These are phyloP conservation scores for Pseudochaenichthys georgianus DNA, from an alignment of 2,797 vertebrate species.

Conservation along the genomic window DNA sequence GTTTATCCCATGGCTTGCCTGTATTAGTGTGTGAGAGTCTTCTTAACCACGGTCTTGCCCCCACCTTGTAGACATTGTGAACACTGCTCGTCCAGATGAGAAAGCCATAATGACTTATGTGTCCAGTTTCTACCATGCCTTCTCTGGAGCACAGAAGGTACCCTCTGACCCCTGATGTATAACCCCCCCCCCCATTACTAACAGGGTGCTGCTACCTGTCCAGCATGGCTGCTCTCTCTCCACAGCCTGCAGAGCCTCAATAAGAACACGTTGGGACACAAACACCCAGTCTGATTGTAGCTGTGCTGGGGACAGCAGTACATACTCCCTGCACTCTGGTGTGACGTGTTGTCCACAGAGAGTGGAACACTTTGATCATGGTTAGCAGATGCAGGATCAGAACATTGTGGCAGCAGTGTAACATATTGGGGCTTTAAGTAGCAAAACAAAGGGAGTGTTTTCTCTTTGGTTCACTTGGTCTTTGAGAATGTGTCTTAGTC, in stretches of 20 bases:
- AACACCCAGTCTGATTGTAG: constrained; percentile 20
- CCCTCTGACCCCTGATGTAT: constrained; percentile 56
- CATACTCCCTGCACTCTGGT: not conserved
- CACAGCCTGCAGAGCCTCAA: constrained; percentile 48
- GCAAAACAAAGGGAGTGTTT: not conserved
- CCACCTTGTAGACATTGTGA: constrained; percentile 92
- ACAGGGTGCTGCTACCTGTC: constrained; percentile 64
- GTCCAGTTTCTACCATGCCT: constrained; percentile 99
- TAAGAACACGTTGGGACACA: constrained; percentile 38
- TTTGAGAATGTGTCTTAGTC: not conserved
- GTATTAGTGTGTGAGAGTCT: constrained; percentile 35
- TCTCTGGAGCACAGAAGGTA: constrained; percentile 92
- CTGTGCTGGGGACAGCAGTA: constrained; percentile 26
- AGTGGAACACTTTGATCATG: no score
- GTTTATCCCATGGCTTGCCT: constrained; percentile 28
- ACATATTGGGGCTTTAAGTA: not conserved
- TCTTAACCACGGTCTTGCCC: constrained; percentile 54
- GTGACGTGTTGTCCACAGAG: not conserved
- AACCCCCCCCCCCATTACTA: constrained; percentile 37
- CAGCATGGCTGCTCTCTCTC: constrained; percentile 76
- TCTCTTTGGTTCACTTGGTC: not conserved
- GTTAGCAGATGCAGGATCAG: no score
- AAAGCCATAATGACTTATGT: constrained; percentile 99
- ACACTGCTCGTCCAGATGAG: constrained; percentile 95
- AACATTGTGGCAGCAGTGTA: no score